A percentile compares a stretch with the other conserved stretches of the same genome.
Evolutionary conservation across 1,140 invertebrate genomes (phyloP).

Genomic region (Neotoxoptera formosana): DNA sequence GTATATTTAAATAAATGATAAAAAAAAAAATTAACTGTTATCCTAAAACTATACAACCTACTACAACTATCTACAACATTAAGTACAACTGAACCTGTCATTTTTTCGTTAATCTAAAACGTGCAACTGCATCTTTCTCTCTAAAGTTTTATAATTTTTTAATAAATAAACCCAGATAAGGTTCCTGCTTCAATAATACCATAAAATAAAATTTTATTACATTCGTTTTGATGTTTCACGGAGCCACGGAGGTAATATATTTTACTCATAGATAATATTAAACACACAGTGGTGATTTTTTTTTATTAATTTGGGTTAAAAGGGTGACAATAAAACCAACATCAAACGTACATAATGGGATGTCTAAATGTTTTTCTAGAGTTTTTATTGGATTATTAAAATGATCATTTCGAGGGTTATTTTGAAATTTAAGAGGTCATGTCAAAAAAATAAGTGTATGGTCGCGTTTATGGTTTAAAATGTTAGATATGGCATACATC

Average conservation of each 20-base stretch:
- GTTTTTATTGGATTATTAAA: slow-evolving; percentile 18
- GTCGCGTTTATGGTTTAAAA: neutral
- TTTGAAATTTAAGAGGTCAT: neutral
- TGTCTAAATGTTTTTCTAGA: neutral
- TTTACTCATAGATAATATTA: neutral
- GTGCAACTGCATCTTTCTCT: no score
- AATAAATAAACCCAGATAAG: no score
- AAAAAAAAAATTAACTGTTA: neutral
- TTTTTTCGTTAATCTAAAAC: no score
- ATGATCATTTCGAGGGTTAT: neutral
- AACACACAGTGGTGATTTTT: neutral
- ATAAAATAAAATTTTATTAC: neutral
- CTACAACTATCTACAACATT: no score
- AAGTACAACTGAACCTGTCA: neutral
- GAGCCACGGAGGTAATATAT: neutral
- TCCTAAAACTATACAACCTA: neutral
- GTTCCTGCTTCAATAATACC: neutral
- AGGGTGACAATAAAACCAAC: neutral
- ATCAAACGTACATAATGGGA: neutral
- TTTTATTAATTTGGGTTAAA: neutral
- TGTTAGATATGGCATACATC: neutral
- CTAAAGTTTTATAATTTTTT: no score
- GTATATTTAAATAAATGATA: no score
- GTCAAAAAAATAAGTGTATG: neutral
- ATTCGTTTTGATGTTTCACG: neutral